Base-by-base conservation (phyloP, 64 coral and sea anemone species). In the Dendronephthya gigantea region DNA sequence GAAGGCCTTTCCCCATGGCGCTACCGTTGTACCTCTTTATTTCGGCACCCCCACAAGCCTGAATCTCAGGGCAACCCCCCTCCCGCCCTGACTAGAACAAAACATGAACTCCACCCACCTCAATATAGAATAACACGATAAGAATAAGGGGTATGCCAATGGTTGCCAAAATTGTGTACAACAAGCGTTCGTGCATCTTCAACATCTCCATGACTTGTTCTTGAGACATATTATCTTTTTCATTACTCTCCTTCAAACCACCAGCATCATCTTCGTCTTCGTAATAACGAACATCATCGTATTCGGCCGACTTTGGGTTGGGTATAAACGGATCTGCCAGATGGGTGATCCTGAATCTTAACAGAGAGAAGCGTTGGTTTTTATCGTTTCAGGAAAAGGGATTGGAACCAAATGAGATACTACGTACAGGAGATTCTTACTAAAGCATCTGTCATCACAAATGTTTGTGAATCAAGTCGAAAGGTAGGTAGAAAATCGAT, bases 131-230 rank as follows among this genome's bases (percentile, higher is more conserved):
- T 36, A 96, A 81, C 83, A 96, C 86, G 4, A 96, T 14, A 33
- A 96, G 34, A n/a, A 96, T 91, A 84, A 96, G 91, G 91, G 94
- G 94, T 38, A 98, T 93, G 11, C 95, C 95, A 93, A 98, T 93
- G 15, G 95, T 98, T 31, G 95, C 95, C 81, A 98, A 91, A 37
- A 98, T 89, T 0, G 95, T 98, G 76, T 98, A 98, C 45, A 98
- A 75, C 45, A 98, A 69, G 39, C 87, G 56, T 29, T 98, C 92
- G n/a, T 98, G 95, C 50, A 98, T 98, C 72, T 93, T 93, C 84
- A 97, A 79, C 94, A 97, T 97, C 34, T 97, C 94, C 82, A 97
- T 89, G 75, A 97, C 93, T 74, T 97, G 72, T 79, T 79, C 72
- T 39, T 79, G 72, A 6, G 72, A 79, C 72, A 79, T 79, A 19